phyloP scores from a whole-genome alignment of 2,797 vertebrate species.

The Holocentrus rufus region DNA sequence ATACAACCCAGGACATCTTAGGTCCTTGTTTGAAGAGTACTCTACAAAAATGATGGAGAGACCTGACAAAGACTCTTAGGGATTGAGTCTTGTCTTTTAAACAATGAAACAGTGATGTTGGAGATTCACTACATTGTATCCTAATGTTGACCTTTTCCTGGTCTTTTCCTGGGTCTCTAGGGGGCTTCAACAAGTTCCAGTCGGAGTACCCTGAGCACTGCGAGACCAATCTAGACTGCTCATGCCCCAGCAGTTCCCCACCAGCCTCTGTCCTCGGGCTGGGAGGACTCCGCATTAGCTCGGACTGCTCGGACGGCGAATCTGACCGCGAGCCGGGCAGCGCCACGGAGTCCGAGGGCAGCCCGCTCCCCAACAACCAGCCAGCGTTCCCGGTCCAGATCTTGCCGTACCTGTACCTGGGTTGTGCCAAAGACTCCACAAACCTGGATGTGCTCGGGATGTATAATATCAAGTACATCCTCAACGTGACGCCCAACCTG shows the following conservation, averaged over 20 bases:
- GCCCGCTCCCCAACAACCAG: slow-evolving; percentile 92
- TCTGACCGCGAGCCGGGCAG: slow-evolving; percentile 96
- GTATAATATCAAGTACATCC: slow-evolving; percentile 98
- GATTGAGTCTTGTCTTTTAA: too few species aligned
- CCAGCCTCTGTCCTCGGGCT: slow-evolving; percentile 92
- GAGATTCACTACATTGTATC: too few species aligned
- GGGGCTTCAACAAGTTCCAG: slow-evolving; percentile 97
- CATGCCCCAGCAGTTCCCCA: slow-evolving; percentile 91
- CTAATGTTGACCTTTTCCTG: background rate
- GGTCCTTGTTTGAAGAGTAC: too few species aligned
- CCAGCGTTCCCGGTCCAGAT: slow-evolving; percentile 98
- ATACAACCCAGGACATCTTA: too few species aligned
- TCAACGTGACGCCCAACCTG: slow-evolving; percentile 98
- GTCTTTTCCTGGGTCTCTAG: slow-evolving; percentile 54
- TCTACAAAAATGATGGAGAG: too few species aligned
- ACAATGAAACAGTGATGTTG: too few species aligned
- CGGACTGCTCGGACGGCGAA: slow-evolving; percentile 95
- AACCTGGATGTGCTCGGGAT: slow-evolving; percentile 96
- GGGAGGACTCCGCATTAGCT: slow-evolving; percentile 94
- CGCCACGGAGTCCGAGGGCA: slow-evolving; percentile 95
- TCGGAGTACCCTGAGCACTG: slow-evolving; percentile 95
- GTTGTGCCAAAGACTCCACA: slow-evolving; percentile 98
- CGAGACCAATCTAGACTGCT: slow-evolving; percentile 93
- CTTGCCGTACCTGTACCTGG: slow-evolving; percentile 96
- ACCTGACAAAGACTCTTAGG: too few species aligned